Conservation (phyloP, 2,888 invertebrate species). For the Ophion ellenae region DNA sequence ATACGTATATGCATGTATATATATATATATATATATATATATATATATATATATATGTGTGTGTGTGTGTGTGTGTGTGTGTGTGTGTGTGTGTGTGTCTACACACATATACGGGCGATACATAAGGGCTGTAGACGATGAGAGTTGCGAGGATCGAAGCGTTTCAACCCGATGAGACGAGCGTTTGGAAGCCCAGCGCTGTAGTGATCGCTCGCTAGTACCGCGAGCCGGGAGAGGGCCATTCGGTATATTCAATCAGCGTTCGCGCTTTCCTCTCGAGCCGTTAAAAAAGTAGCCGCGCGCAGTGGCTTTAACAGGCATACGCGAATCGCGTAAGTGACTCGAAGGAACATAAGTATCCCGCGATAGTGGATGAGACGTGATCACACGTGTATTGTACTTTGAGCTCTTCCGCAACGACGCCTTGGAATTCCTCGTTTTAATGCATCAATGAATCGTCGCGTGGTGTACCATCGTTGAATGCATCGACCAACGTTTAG, state of each 20-base stretch:
- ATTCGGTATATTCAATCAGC: constrained; percentile 64
- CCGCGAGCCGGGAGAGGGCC: constrained; percentile 26
- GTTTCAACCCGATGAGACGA: constrained; percentile 53
- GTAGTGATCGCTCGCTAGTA: not conserved
- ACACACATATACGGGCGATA: not conserved
- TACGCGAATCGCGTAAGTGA: constrained; percentile 34
- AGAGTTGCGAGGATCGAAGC: constrained; percentile 50
- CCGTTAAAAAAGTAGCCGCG: constrained; percentile 36
- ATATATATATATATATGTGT: not conserved
- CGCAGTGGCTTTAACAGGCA: no score
- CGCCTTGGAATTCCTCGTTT: not conserved
- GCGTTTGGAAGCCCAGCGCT: constrained; percentile 36
- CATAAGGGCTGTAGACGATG: constrained; percentile 7
- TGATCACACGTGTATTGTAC: no score
- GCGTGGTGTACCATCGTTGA: no score
- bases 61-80: not conserved
- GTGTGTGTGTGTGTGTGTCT: not conserved
- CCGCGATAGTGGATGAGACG: no score
- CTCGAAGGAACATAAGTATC: constrained; percentile 5
- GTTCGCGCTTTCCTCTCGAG: constrained; percentile 34
- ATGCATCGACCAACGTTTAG: no score
- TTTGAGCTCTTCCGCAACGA: no score
- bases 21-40: not conserved
- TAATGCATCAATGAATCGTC: no score
- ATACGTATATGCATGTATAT: constrained; percentile 13